Percentiles rank a stretch among this genome's conserved stretches.
phyloP scores from a whole-genome alignment of 2,797 vertebrate species.

The Microctenopoma lineatum region DNA sequence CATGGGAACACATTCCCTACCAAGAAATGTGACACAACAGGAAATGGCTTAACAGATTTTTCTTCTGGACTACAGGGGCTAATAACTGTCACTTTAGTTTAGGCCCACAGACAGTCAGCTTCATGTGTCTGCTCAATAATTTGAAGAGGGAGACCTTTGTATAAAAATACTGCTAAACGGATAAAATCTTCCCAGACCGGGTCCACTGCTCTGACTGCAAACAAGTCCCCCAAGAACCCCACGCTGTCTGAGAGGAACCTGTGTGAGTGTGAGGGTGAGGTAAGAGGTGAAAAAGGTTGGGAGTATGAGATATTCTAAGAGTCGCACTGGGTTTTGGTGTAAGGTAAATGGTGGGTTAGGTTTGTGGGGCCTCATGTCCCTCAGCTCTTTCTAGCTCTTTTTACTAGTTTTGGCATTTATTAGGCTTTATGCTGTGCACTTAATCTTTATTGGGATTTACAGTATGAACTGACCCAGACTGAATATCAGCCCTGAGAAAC shows the following conservation, averaged over 20 bases:
- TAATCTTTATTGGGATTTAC: constrained; percentile 72
- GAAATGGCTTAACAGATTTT: constrained; percentile 86
- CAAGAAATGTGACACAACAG: constrained; percentile 88
- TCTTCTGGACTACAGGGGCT: constrained; percentile 78
- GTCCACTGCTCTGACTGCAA: constrained; percentile 25
- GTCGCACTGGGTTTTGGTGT: constrained; percentile 44
- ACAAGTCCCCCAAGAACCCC: constrained; percentile 38
- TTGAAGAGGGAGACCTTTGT: constrained; percentile 72
- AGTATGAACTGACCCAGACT: constrained; percentile 54
- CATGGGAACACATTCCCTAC: constrained; percentile 81
- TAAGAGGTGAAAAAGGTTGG: constrained; percentile 44
- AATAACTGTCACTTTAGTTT: constrained; percentile 89
- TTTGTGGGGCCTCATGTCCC: constrained; percentile 62
- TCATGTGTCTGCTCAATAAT: constrained; percentile 79
- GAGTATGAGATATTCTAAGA: constrained; percentile 49
- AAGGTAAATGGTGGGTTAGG: constrained; percentile 57
- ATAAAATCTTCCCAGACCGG: constrained; percentile 67
- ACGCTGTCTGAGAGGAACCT: constrained; percentile 53
- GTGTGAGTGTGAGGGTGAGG: constrained; percentile 63
- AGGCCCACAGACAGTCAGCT: constrained; percentile 75
- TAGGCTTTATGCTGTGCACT: constrained; percentile 68
- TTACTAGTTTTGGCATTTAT: constrained; percentile 82
- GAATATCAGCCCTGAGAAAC: constrained; percentile 53
- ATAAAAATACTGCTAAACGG: constrained; percentile 71
- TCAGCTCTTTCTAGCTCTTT: constrained; percentile 53